Evolutionary conservation across 1,140 invertebrate species (phyloP).

Genomic region (Trichonephila clavata): DNA sequence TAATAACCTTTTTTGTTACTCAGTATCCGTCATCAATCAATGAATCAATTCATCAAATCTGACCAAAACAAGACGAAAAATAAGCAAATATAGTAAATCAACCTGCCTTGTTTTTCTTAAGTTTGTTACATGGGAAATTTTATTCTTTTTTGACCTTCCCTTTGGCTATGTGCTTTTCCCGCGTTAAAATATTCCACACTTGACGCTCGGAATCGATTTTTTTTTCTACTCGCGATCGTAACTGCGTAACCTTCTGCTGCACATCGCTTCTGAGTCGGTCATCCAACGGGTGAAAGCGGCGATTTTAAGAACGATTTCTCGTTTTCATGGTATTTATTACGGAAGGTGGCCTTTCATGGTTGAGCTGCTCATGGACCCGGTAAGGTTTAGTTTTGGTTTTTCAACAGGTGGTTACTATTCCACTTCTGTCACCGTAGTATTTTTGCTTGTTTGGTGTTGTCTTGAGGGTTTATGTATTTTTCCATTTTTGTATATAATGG

Average conservation of each 20-base stretch:
- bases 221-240: not conserved
- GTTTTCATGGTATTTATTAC: not conserved
- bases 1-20: no score
- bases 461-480: no score
- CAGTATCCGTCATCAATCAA: no score
- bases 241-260: not conserved
- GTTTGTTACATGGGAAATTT: not conserved
- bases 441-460: no score
- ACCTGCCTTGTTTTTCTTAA: not conserved
- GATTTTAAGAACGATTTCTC: not conserved
- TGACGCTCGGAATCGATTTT: not conserved
- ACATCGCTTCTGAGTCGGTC: constrained; percentile 13
- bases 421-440: not conserved
- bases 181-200: not conserved
- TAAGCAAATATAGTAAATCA: not conserved
- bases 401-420: not conserved
- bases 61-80: no score
- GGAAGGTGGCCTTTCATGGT: not conserved
- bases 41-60: no score
- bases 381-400: not conserved
- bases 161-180: constrained; percentile 15
- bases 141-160: not conserved
- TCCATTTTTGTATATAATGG: fast-evolving
- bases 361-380: not conserved
- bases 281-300: not conserved